A percentile compares a stretch with the other conserved stretches of the same genome.
phyloP scores from a whole-genome alignment of 2,888 invertebrate genomes.

The Reticulitermes lucifugus region DNA sequence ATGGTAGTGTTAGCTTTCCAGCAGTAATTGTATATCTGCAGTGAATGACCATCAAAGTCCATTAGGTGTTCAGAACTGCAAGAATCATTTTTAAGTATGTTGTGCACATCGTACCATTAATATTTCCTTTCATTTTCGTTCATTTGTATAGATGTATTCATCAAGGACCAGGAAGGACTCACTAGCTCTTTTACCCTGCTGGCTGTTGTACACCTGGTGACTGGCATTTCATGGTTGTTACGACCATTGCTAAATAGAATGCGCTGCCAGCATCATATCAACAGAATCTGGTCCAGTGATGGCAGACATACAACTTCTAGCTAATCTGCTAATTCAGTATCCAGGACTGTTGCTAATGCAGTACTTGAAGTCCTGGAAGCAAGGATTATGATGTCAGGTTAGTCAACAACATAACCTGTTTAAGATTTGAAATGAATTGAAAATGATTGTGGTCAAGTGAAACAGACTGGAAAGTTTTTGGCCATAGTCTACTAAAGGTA shows the following conservation, averaged over 20 bases:
- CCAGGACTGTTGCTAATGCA: neutral
- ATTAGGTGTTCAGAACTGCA: too few species aligned
- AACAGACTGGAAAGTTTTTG: too few species aligned
- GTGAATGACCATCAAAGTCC: too few species aligned
- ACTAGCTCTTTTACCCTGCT: neutral
- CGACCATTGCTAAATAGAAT: neutral
- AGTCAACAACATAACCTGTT: neutral
- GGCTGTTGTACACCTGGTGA: neutral
- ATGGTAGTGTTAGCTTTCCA: too few species aligned
- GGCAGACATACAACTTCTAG: neutral
- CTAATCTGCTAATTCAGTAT: neutral
- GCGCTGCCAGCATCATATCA: neutral
- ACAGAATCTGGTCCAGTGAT: neutral
- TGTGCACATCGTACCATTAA: too few species aligned
- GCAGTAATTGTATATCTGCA: too few species aligned
- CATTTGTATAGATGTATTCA: neutral
- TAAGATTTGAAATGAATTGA: neutral
- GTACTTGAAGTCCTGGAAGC: neutral
- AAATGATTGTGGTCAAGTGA: too few species aligned
- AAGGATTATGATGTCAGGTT: neutral
- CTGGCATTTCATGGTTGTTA: neutral
- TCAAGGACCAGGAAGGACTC: neutral
- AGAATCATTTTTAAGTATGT: too few species aligned
- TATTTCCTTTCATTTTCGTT: too few species aligned
- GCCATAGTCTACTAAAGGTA: too few species aligned